Evolutionary conservation across 2,888 invertebrate genomes (phyloP), one percentile per base, ranked within the genome.

Genomic region (Rotaria socialis): DNA sequence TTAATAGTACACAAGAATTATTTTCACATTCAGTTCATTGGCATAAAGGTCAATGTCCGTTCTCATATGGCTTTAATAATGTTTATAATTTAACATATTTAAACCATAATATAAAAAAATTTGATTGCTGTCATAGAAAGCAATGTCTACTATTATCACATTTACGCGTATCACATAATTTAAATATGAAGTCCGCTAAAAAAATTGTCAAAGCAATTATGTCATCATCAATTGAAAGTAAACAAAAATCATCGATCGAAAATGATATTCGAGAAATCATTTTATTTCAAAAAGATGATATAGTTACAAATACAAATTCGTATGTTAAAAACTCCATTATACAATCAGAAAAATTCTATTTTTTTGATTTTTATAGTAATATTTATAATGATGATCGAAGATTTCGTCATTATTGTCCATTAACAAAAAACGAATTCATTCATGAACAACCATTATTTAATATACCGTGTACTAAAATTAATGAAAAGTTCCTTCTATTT

Each of bases 331-430:
- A 11, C 50, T 14, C 14, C 50, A 50, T 8, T 50, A 50, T 50
- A 50, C 8, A 50, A 50, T 50, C 8, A 50, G 14, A 50, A 14
- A 50, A 50, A 50, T 50, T 50, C 14, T 16, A 8, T 27, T 67
- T 67, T 14, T 35, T 35, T 2, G 35, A 35, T 35, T 35, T 35
- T 2, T 35, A 35, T 35, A 67, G 67, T 11, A 80, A 80, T 80
- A 80, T 80, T 80, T 80, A 80, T 80, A 80, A 80, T 47, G 75
- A 80, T 47, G 75, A 80, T 80, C 41, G 75, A 80, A 43, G 75
- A 47, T 80, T 80, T 80, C 75, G 75, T 47, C 75, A 80, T 47
- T 80, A 80, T 80, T 80, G 75, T 47, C 75, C 75, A 80, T 80
- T 80, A 47, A 80, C 75, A 19, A 67, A 67, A 67, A 80, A 22